These are phyloP conservation scores for Chrysolophus pictus DNA, from an alignment of 2,797 vertebrate species.

Conservation along the genomic window DNA sequence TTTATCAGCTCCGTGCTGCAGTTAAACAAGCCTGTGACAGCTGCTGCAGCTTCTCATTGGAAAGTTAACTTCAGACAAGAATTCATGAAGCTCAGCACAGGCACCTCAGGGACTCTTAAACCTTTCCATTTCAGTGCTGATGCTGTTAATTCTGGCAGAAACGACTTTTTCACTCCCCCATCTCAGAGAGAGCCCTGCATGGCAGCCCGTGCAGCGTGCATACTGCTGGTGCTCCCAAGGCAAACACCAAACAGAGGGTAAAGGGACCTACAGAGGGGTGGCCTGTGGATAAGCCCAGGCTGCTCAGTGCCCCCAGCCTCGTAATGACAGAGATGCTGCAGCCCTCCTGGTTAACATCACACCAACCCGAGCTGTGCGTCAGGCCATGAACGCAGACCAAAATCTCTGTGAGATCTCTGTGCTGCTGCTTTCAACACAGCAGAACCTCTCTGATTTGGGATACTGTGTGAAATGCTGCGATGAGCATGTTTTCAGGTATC, in stretches of 20 bases:
- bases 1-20: not conserved
- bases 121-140: not conserved
- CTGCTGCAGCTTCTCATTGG: not conserved
- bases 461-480: fast-evolving
- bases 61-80: not conserved
- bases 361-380: fast-evolving
- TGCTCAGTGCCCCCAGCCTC: not conserved
- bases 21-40: not conserved
- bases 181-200: not conserved
- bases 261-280: no score
- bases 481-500: not conserved
- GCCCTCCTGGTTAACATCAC: not conserved
- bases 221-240: no score
- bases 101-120: not conserved
- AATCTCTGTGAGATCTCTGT: not conserved
- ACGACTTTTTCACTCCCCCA: fast-evolving
- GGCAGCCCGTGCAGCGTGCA: no score
- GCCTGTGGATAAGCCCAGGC: no score
- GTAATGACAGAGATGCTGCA: not conserved
- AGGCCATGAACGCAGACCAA: not conserved
- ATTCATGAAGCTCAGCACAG: not conserved
- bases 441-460: no score
- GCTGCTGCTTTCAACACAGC: not conserved
- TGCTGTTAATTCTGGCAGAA: not conserved
- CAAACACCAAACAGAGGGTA: no score